Percentiles rank a stretch among this genome's conserved stretches.
Evolutionary conservation across 2,888 invertebrate species (phyloP).

Genomic region (Ochropacha duplaris): DNA sequence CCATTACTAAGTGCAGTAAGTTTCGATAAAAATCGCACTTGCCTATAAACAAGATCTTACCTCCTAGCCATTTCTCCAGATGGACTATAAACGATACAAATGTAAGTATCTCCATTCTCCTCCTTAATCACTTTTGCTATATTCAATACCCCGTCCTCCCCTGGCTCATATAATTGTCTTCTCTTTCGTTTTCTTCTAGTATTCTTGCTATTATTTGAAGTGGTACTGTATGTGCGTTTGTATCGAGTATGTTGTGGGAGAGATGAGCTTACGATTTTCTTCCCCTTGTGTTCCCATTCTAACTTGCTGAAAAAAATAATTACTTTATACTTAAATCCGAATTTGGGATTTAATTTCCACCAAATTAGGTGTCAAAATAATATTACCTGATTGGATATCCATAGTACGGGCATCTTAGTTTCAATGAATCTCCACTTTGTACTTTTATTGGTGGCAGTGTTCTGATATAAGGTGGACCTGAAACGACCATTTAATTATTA

Average conservation of each 20-base stretch:
- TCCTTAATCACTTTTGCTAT: constrained; percentile 84
- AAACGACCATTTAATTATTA: constrained; percentile 19
- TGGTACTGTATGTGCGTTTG: constrained; percentile 48
- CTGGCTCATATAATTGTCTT: constrained; percentile 62
- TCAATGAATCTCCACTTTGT: constrained; percentile 89
- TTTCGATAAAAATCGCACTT: no score
- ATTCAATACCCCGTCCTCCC: constrained; percentile 82
- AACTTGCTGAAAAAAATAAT: constrained; percentile 50
- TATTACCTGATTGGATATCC: constrained; percentile 89
- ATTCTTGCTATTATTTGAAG: constrained; percentile 23
- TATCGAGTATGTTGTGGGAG: constrained; percentile 65
- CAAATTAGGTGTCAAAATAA: neutral
- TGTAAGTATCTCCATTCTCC: constrained; percentile 90
- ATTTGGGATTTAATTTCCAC: no score
- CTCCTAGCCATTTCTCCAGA: constrained; percentile 90
- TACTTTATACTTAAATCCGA: no score
- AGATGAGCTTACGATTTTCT: constrained; percentile 58
- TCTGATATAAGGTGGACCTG: constrained; percentile 89
- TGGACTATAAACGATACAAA: constrained; percentile 90
- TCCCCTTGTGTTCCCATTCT: constrained; percentile 77
- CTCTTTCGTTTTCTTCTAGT: constrained; percentile 52
- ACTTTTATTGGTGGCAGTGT: constrained; percentile 89
- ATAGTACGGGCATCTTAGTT: constrained; percentile 91
- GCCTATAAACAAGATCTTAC: constrained; percentile 25
- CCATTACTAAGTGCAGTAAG: no score